These are phyloP conservation scores for Caenorhabditis afra DNA, from an alignment of 2,888 invertebrate genomes.

Conservation along the genomic window DNA sequence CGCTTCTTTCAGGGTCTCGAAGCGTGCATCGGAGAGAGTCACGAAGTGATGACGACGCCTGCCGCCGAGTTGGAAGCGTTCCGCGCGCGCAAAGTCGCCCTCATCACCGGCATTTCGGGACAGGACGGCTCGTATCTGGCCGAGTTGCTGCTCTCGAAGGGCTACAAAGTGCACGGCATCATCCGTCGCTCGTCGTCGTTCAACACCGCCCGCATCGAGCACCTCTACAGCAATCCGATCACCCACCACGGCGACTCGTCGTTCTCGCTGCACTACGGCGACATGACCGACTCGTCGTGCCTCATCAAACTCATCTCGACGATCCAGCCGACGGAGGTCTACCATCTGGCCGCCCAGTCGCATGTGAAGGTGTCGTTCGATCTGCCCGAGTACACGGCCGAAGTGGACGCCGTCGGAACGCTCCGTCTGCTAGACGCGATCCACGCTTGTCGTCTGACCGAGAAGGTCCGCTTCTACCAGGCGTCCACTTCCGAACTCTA, in stretches of 20 bases:
- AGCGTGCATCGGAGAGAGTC: slow-evolving; percentile 66
- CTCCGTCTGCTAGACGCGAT: slow-evolving; percentile 93
- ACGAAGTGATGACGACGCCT: slow-evolving; percentile 65
- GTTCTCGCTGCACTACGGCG: slow-evolving; percentile 94
- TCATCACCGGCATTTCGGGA: slow-evolving; percentile 97
- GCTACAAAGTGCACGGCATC: slow-evolving; percentile 93
- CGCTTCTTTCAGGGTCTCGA: slow-evolving; percentile 68
- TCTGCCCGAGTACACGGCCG: slow-evolving; percentile 97
- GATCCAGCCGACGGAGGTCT: slow-evolving; percentile 92
- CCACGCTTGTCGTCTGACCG: slow-evolving; percentile 89
- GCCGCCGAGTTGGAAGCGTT: slow-evolving; percentile 73
- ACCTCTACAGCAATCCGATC: slow-evolving; percentile 92
- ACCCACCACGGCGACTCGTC: slow-evolving; percentile 87
- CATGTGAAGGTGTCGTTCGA: slow-evolving; percentile 97
- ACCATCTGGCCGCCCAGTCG: slow-evolving; percentile 98
- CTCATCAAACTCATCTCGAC: slow-evolving; percentile 89
- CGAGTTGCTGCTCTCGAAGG: slow-evolving; percentile 92
- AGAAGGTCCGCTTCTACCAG: slow-evolving; percentile 88
- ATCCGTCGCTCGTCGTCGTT: slow-evolving; percentile 88
- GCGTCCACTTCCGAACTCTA: slow-evolving; percentile 96
- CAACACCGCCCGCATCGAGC: slow-evolving; percentile 96
- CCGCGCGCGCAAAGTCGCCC: slow-evolving; percentile 85
- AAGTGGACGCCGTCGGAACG: slow-evolving; percentile 96
- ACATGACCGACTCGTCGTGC: slow-evolving; percentile 97
- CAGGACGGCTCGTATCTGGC: slow-evolving; percentile 99